phyloP scores from a whole-genome alignment of 1,140 invertebrate genomes.

The Prorops nasuta region DNA sequence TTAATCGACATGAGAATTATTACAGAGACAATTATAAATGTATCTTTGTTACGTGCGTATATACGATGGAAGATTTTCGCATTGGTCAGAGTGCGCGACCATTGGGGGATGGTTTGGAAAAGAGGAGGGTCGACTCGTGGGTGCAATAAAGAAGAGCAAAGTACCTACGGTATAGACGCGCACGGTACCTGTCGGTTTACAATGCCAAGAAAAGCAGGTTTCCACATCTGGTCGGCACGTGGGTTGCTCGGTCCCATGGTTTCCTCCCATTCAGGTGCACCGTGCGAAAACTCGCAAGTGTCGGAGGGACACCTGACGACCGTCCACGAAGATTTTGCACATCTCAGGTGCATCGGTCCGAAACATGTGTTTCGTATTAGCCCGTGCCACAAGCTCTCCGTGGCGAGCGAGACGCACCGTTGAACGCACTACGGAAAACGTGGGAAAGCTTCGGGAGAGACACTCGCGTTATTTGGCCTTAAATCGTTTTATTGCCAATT shows the following conservation, averaged over 20 bases:
- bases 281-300: not conserved
- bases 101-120: too few relatives aligned
- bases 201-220: conserved; percentile 3
- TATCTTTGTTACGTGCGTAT: too few relatives aligned
- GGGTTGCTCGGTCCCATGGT: conserved; percentile 8
- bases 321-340: not conserved
- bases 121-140: too few relatives aligned
- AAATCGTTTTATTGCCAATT: conserved; percentile 33
- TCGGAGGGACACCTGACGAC: too few relatives aligned
- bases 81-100: too few relatives aligned
- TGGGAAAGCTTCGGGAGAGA: conserved; percentile 24
- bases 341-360: conserved; percentile 24
- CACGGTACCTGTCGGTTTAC: conserved; percentile 34
- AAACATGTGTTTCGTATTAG: conserved; percentile 39
- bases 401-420: not conserved
- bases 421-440: conserved; percentile 19
- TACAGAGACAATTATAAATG: too few relatives aligned
- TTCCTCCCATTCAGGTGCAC: conserved; percentile 4
- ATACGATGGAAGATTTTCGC: too few relatives aligned
- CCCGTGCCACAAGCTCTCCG: conserved; percentile 11
- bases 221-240: conserved; percentile 39
- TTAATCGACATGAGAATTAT: too few relatives aligned
- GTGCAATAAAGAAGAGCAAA: too few relatives aligned
- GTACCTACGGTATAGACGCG: too few relatives aligned
- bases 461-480: conserved; percentile 18